These are phyloP conservation scores for Diogma glabrata DNA, from an alignment of 2,888 invertebrate genomes.

Conservation along the genomic window DNA sequence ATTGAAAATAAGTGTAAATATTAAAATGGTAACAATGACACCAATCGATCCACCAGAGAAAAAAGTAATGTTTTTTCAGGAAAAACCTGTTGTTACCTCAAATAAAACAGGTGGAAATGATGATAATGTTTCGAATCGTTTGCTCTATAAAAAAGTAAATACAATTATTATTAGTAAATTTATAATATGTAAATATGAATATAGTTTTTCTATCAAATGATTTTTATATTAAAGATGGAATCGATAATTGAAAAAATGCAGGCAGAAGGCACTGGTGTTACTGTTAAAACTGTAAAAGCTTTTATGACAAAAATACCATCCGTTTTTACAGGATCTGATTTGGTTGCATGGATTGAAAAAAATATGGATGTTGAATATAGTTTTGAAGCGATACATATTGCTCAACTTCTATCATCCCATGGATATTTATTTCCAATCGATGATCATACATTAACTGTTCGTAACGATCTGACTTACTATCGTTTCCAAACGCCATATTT, in stretches of 20 bases:
- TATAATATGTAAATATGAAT: not conserved
- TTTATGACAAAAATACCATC: constrained; percentile 99
- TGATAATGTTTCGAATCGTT: constrained; percentile 78
- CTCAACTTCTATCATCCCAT: constrained; percentile 88
- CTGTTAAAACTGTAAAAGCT: constrained; percentile 94
- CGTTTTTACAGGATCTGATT: constrained; percentile 76
- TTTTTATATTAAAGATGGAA: constrained; percentile 73
- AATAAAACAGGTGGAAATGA: constrained; percentile 24
- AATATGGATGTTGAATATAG: constrained; percentile 87
- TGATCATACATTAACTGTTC: constrained; percentile 93
- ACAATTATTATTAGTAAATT: not conserved
- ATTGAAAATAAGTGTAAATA: too few relatives aligned
- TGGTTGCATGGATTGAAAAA: constrained; percentile 88
- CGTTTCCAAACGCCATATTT: constrained; percentile 96
- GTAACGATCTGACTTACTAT: constrained; percentile 89
- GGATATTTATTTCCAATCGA: constrained; percentile 99
- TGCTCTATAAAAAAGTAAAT: constrained; percentile 75
- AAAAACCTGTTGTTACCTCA: constrained; percentile 18
- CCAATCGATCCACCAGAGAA: constrained; percentile 21
- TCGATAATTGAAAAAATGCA: constrained; percentile 94
- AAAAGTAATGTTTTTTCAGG: constrained; percentile 9
- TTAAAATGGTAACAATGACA: constrained; percentile 37
- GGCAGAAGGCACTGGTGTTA: constrained; percentile 84
- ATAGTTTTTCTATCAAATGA: not conserved
- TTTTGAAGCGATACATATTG: constrained; percentile 87